A percentile compares a stretch with the other conserved stretches of the same genome.
phyloP scores from a whole-genome alignment of 2,888 invertebrate genomes.

The Venusia cambrica region DNA sequence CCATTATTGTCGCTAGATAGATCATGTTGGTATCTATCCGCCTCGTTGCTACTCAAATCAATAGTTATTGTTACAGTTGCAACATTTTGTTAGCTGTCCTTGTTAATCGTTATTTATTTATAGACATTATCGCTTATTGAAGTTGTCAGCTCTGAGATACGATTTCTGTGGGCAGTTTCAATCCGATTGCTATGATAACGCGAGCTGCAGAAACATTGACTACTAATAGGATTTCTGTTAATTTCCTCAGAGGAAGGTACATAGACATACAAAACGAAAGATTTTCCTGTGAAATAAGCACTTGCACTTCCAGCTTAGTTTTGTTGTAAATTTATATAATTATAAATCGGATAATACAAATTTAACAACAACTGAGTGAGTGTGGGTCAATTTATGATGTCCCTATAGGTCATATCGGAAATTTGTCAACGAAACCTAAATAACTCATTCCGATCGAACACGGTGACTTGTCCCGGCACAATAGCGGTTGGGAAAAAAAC shows the following conservation, averaged over 20 bases:
- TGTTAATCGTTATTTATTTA: slow-evolving; percentile 18
- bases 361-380: too few species aligned
- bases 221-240: slow-evolving; percentile 4
- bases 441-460: too few species aligned
- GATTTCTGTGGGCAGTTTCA: slow-evolving; percentile 44
- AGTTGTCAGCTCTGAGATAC: slow-evolving; percentile 9
- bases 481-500: too few species aligned
- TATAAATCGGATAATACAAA: too few species aligned
- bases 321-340: too few species aligned
- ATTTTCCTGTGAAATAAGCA: too few species aligned
- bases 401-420: too few species aligned
- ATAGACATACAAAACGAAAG: too few species aligned
- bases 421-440: too few species aligned
- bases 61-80: slow-evolving; percentile 49
- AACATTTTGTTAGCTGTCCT: slow-evolving; percentile 16
- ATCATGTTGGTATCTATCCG: slow-evolving; percentile 61
- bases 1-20: slow-evolving; percentile 69
- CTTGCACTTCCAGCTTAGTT: too few species aligned
- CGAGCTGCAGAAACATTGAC: slow-evolving; percentile 4
- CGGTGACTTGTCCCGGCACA: too few species aligned
- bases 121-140: slow-evolving; percentile 16
- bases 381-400: too few species aligned
- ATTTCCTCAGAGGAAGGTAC: slow-evolving; percentile 2
- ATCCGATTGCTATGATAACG: slow-evolving; percentile 41
- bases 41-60: slow-evolving; percentile 62